Evolutionary conservation across 2,113 vertebrate species (phyloP), one percentile per base, ranked within the genome.

Genomic region (Sorex araneus): DNA sequence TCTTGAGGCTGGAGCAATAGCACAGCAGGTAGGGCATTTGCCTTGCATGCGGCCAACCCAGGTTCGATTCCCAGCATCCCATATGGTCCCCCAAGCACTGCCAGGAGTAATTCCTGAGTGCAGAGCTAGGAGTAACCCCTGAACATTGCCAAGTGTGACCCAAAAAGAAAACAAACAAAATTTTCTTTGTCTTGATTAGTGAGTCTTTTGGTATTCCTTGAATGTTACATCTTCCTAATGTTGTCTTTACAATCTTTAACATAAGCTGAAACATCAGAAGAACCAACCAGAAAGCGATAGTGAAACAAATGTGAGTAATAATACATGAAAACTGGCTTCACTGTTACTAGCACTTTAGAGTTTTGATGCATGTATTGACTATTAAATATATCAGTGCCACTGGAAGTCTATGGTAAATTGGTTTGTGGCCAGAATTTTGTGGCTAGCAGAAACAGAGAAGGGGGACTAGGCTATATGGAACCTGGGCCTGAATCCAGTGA

Each of bases 161-260:
- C 40, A 40, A 40, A 40, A 40, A 40, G 40, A 40, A 40, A 40
- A 40, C 67, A 57, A 89, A 77, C 67, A 57, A 89, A 77, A 73
- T 83, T 63, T 64, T 1, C n/a, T 87, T 77, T 90, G 16, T 73
- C 18, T 92, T 79, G 8, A 77, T 85, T 89, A 40, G 7, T n/a
- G 3, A 50, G 15, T 84, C 30, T 36, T 94, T 84, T 23, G 21
- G 6, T 64, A 21, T 28, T 76, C 40, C 40, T 78, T 66, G 64
- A 87, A 28, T 64, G 75, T 50, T 40, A 2, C 57, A 60, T 3
- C 8, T 32, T 27, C 13, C 12, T 84, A 63, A 21, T 27, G 32
- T 84, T 86, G 40, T 10, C 5, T 76, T 28, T 64, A 84, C 45
- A 87, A 73, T 69, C n/a, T 43, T 40, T 40, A 30, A 74, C 2